Percentiles rank a stretch among this genome's conserved stretches.
phyloP scores from a whole-genome alignment of 2,797 vertebrate genomes.

The Melanogrammus aeglefinus region DNA sequence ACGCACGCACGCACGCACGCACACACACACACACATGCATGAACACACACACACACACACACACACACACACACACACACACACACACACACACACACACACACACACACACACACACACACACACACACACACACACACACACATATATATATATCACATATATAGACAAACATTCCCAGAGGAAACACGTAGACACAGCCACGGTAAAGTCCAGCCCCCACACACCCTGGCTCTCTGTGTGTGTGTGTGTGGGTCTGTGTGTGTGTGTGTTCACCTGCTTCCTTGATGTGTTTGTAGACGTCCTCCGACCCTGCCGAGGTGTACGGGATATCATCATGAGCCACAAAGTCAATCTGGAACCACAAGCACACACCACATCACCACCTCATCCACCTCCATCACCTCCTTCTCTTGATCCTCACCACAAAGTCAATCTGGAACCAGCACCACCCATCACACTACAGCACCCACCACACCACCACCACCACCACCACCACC shows the following conservation, averaged over 20 bases:
- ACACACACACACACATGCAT: too few species aligned
- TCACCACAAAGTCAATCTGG: slow-evolving; percentile 87
- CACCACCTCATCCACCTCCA: neutral
- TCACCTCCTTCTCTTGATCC: slow-evolving; percentile 54
- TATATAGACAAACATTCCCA: too few species aligned
- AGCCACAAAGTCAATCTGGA: slow-evolving; percentile 84
- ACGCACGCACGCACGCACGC: too few species aligned
- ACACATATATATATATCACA: too few species aligned
- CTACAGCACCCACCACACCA: neutral
- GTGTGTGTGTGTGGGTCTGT: neutral
- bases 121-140: too few species aligned
- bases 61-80: too few species aligned
- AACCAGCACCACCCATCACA: neutral
- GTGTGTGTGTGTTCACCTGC: slow-evolving; percentile 71
- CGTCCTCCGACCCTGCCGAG: slow-evolving; percentile 94
- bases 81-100: too few species aligned
- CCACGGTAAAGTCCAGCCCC: too few species aligned
- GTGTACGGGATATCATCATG: slow-evolving; percentile 98
- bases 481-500: neutral
- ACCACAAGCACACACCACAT: neutral
- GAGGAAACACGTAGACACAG: too few species aligned
- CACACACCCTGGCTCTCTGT: neutral
- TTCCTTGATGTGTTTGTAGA: slow-evolving; percentile 98
- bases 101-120: too few species aligned
- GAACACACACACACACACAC: too few species aligned